Base-by-base conservation (phyloP, 2,797 vertebrate species). In the Galago senegalensis region DNA sequence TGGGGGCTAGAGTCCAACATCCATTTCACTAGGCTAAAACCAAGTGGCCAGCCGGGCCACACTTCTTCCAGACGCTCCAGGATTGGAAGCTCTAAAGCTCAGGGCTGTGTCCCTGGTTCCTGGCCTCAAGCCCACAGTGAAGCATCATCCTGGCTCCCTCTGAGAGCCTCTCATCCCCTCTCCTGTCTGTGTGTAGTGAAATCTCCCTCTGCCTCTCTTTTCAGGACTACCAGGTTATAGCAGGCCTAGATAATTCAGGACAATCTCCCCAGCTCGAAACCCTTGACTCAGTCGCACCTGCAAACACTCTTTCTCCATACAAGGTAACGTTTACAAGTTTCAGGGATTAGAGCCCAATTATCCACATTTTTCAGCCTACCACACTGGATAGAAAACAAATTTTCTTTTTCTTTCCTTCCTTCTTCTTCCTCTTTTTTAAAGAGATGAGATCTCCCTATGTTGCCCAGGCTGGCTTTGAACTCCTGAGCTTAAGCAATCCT, bases 31-130 rank as follows among this genome's bases (percentile, higher is more conserved):
- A 12, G 31, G 9, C 37, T 63, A 20, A 90, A 80, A 61, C 34
- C 70, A 53, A 29, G 23, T 13, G 18, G 58, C 7, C 9, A 5
- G 60, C 40, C 37, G n/a, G 58, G 27, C 14, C 0, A 0, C 0
- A 56, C 16, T 27, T 46, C 25, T 46, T 37, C 29, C 1, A 4
- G 4, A 89, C 43, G 34, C 43, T 70, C 29, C 6, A 1, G 20
- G 85, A 53, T 34, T 56, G 31, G 76, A 79, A 34, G 76, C 31
- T 56, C 31, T 34, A 25, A 56, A n/a, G 53, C 61, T 37, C 40
- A 2, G 34, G 53, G 49, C 31, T 27, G 18, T 5, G 4, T 34
- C 69, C 83, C 20, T 11, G 58, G 60, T 46, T 89, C 65, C 5
- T 20, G 23, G 46, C 49, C 72, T 49, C 37, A 46, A 67, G 58